A percentile compares a stretch with the other conserved stretches of the same genome.
Conservation (phyloP, 1,140 invertebrate genomes). For the Magallana gigas region DNA sequence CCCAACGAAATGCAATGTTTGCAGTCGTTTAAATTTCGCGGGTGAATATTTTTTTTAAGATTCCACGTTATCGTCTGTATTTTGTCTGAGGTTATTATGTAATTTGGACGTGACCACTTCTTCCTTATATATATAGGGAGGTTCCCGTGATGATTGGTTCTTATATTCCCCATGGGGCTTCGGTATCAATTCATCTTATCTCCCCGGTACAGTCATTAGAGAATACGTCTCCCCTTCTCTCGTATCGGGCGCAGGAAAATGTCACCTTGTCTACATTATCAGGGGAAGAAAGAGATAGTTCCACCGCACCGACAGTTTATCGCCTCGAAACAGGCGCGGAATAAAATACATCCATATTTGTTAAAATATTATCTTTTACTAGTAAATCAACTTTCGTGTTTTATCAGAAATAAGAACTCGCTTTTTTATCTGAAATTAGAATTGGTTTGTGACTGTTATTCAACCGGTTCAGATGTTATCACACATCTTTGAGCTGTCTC, state of each 20-base stretch:
- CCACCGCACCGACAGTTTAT: neutral
- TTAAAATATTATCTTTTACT: neutral
- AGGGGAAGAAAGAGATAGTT: constrained; percentile 22
- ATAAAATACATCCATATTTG: constrained; percentile 11
- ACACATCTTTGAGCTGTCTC: neutral
- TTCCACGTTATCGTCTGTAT: too few species aligned
- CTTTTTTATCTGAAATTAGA: neutral
- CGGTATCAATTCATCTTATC: neutral
- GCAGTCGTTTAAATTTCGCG: too few species aligned
- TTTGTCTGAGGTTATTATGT: too few species aligned
- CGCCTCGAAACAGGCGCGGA: neutral
- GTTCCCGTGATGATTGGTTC: too few species aligned
- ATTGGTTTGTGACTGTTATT: constrained; percentile 14
- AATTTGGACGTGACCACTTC: too few species aligned
- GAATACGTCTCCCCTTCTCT: neutral
- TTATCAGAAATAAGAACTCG: constrained; percentile 10
- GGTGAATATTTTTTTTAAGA: too few species aligned
- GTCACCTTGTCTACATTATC: constrained; percentile 18
- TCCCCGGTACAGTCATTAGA: neutral
- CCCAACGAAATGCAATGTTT: too few species aligned
- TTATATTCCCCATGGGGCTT: neutral
- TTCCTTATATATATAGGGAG: too few species aligned
- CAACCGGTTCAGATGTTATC: neutral
- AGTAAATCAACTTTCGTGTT: constrained; percentile 34
- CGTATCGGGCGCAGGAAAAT: neutral